A percentile compares a stretch with the other conserved stretches of the same genome.
Evolutionary conservation across 2,113 vertebrate species (phyloP).

Genomic region (Rynchops niger): DNA sequence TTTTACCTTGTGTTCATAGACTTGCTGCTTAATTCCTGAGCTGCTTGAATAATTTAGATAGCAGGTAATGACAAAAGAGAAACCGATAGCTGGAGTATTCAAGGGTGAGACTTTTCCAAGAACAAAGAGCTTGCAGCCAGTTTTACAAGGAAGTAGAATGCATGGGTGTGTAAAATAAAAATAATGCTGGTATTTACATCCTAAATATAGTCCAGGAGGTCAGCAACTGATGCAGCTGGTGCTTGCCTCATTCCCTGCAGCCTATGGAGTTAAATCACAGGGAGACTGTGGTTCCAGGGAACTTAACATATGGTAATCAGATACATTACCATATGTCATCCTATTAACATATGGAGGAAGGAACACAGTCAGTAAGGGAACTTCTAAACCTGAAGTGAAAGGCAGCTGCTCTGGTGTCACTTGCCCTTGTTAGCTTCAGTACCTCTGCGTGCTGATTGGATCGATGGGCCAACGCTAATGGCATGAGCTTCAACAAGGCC

Average conservation of each 20-base stretch:
- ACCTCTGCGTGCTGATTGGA: neutral
- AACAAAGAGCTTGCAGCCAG: neutral
- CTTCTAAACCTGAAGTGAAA: constrained; percentile 47
- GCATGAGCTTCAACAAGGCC: too few species aligned
- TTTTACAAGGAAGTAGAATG: neutral
- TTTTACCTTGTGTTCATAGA: neutral
- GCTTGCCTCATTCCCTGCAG: constrained; percentile 2
- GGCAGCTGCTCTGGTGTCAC: constrained; percentile 9
- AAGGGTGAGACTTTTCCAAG: neutral
- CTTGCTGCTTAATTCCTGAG: neutral
- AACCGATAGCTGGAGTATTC: neutral
- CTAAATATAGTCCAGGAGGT: constrained; percentile 1
- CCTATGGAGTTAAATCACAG: constrained; percentile 7
- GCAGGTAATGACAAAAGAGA: neutral
- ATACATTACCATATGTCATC: constrained; percentile 29
- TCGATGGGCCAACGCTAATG: too few species aligned
- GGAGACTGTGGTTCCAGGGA: neutral
- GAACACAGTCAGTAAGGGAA: neutral
- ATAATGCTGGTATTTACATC: neutral
- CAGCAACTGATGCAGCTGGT: neutral
- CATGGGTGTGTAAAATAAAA: neutral
- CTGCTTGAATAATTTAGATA: neutral
- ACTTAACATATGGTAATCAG: constrained; percentile 31
- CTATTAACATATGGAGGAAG: constrained; percentile 33
- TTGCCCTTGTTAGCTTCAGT: neutral